Conservation (phyloP, 2,113 vertebrate species). For the Pelecanus crispus region DNA sequence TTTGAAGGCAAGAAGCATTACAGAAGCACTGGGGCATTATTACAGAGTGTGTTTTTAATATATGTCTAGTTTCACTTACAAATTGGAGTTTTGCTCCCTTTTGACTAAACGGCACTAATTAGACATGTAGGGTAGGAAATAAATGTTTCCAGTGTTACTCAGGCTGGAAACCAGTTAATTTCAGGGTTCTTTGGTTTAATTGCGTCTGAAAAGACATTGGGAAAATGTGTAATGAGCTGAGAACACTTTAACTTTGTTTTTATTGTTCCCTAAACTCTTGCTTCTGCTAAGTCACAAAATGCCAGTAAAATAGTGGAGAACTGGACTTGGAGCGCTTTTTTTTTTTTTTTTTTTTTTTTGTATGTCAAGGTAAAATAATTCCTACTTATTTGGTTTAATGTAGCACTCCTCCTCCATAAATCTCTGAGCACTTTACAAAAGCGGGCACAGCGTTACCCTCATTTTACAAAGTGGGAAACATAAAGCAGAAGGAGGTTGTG, state of each 20-base stretch:
- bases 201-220: slow-evolving; percentile 41
- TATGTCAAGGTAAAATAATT: neutral
- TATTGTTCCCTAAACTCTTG: slow-evolving; percentile 32
- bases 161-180: slow-evolving; percentile 57
- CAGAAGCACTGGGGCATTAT: slow-evolving; percentile 46
- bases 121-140: slow-evolving; percentile 56
- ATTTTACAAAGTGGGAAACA: neutral
- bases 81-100: slow-evolving; percentile 62
- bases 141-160: slow-evolving; percentile 54
- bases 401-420: neutral
- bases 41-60: slow-evolving; percentile 56
- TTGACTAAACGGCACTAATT: slow-evolving; percentile 44
- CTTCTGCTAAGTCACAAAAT: slow-evolving; percentile 20
- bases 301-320: slow-evolving; percentile 15
- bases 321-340: neutral
- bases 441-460: neutral
- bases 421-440: neutral
- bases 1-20: slow-evolving; percentile 56
- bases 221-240: slow-evolving; percentile 45
- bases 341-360: neutral
- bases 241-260: slow-evolving; percentile 43
- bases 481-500: neutral
- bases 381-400: neutral
- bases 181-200: slow-evolving; percentile 57
- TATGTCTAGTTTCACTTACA: slow-evolving; percentile 49